Evolutionary conservation across 2,888 invertebrate genomes (phyloP), one percentile per base, ranked within the genome.

Genomic region (Acanthosepion esculentum): DNA sequence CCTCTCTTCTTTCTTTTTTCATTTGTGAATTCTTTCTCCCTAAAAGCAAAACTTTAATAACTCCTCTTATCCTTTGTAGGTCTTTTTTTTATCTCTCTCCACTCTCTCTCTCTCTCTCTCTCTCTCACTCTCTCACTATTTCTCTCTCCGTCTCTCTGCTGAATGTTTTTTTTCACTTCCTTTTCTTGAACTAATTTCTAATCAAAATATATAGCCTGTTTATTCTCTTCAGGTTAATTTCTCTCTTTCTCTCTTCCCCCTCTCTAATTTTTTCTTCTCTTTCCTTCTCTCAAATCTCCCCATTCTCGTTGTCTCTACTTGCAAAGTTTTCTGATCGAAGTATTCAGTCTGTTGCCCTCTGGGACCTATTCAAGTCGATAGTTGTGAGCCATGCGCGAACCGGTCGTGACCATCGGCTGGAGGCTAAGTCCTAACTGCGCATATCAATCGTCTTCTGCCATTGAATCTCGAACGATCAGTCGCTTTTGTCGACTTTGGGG

Each of bases 361-460:
- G 78, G 78, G 78, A 78, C 78, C 78, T 78, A 78, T 78, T 78
- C 78, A 78, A 78, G 78, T 78, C 78, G 78, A 78, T 78, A 78
- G 78, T 78, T 78, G 78, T 78, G n/a, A 78, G 78, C 78, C 78
- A 78, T 78, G 78, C 33, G n/a, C 59, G 78, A 78, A 78, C 15
- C 78, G 78, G 78, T 78, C 78, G n/a, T 78, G 78, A 78, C 78
- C 78, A 78, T 78, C 78, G 78, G 78, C 78, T 78, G n/a, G 78
- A 78, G 78, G 78, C 78, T 78, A 78, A 78, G 78, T 78, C 78
- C 78, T 78, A 78, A n/a, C 78, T 78, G n/a, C 78, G 78, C 78
- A 78, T 78, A 78, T 78, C 78, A 78, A 78, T 78, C 78, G 78
- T 78, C 78, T 78, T 78, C n/a, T n/a, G 33, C 78, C 78, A 78